Conservation (phyloP, 2,113 vertebrate species). For the Psilopogon haemacephalus region DNA sequence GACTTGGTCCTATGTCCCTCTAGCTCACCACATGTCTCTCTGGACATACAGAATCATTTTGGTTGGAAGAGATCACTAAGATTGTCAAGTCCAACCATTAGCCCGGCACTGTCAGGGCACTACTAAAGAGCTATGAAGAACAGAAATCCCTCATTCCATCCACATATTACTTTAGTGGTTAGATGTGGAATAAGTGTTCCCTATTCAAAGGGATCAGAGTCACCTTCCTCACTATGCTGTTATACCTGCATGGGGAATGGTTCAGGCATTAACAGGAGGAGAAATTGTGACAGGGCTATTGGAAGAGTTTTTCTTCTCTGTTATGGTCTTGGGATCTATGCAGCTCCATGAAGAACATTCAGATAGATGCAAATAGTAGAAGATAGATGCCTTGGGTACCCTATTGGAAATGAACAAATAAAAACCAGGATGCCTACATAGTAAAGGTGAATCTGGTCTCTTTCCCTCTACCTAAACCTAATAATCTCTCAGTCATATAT, state of each 20-base stretch:
- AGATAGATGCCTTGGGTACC: background rate
- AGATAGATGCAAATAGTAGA: background rate
- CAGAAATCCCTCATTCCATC: background rate
- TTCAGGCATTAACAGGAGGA: background rate
- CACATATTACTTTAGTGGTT: background rate
- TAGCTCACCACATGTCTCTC: background rate
- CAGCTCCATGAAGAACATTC: background rate
- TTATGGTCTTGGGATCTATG: background rate
- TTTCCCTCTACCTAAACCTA: background rate
- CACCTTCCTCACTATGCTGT: rapidly evolving
- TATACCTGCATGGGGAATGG: background rate
- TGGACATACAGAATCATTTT: background rate
- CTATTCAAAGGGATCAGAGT: background rate
- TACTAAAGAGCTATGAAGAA: background rate
- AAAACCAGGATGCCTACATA: background rate
- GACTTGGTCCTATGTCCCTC: background rate
- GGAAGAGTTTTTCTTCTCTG: background rate
- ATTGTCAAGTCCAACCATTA: too few species aligned
- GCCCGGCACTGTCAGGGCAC: too few species aligned
- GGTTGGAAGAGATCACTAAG: too few species aligned
- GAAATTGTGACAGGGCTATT: background rate
- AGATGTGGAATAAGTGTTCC: background rate
- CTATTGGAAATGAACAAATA: background rate
- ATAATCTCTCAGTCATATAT: background rate
- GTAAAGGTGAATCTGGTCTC: background rate